Base-by-base conservation (phyloP, 1,140 invertebrate species). In the Arctopsyche grandis region DNA sequence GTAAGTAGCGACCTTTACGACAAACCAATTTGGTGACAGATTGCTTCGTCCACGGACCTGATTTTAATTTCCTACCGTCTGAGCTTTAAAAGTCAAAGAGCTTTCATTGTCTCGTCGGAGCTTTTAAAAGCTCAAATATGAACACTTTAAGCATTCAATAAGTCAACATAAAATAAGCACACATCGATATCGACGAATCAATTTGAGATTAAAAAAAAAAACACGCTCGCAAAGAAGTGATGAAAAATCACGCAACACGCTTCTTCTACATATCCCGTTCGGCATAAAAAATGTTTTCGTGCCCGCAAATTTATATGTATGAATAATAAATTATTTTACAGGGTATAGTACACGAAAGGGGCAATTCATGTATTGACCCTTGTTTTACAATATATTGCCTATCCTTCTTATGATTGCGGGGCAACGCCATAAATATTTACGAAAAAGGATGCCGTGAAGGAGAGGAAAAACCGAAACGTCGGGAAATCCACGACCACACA, bases 301-400 rank as follows among this genome's bases (percentile, higher is more conserved):
- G 24, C 24, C 77, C 77, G 63, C 77, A 79, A 81, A 81, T 81
- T 81, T 81, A 81, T 81, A 79, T 66, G 71, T 77, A 81, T 81
- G 80, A 81, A 81, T 81, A 81, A 81, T 79, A 81, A 79, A 81
- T 81, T 79, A 81, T 75, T 75, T 79, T 79, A 79, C 76, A 73
- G 80, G 77, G 77, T 58, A 56, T 70, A 19, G n/a, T 76, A 76
- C 74, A 76, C 74, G 77, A 56, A 66, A 75, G 66, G 69, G 80
- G 52, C 73, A 43, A 69, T 76, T 75, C 75, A 77, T 81, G 77
- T 81, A 78, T 76, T 76, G 74, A 76, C 69, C 78, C 78, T 74
- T 79, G 78, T 74, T 79, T 66, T 79, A 79, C 70, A 74, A 74
- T 74, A 74, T 74, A 79, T 79, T 63, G 70, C 78, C 78, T 71